These are phyloP conservation scores for Poecile atricapillus DNA, from an alignment of 2,113 vertebrate species.

Conservation along the genomic window DNA sequence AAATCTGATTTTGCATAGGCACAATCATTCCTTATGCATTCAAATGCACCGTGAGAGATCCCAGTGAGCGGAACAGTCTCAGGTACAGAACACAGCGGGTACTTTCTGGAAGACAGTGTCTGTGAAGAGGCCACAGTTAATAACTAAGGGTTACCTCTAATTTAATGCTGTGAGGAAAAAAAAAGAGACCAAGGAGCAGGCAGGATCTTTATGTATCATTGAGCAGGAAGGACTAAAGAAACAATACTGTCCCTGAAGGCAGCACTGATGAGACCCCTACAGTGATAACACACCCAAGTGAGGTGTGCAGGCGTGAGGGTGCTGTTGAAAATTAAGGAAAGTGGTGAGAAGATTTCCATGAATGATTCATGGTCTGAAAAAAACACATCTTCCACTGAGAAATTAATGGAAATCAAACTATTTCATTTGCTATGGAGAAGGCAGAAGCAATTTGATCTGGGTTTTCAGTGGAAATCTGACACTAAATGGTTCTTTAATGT, in stretches of 20 bases:
- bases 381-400: neutral
- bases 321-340: neutral
- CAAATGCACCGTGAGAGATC: neutral
- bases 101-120: neutral
- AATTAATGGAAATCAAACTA: slow-evolving; percentile 24
- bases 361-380: slow-evolving; percentile 22
- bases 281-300: neutral
- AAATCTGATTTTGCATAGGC: neutral
- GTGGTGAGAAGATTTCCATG: neutral
- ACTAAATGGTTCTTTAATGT: slow-evolving; percentile 12
- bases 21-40: neutral
- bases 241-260: neutral
- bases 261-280: neutral
- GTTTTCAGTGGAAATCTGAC: neutral
- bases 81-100: neutral
- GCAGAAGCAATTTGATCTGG: slow-evolving; percentile 18
- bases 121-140: neutral
- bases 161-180: neutral
- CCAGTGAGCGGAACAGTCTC: neutral
- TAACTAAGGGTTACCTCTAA: neutral
- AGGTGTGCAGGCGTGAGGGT: neutral
- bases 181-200: neutral
- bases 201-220: neutral
- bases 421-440: neutral
- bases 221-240: neutral